Evolutionary conservation across 1,140 invertebrate genomes (phyloP).

Genomic region (Aphelinus certus): DNA sequence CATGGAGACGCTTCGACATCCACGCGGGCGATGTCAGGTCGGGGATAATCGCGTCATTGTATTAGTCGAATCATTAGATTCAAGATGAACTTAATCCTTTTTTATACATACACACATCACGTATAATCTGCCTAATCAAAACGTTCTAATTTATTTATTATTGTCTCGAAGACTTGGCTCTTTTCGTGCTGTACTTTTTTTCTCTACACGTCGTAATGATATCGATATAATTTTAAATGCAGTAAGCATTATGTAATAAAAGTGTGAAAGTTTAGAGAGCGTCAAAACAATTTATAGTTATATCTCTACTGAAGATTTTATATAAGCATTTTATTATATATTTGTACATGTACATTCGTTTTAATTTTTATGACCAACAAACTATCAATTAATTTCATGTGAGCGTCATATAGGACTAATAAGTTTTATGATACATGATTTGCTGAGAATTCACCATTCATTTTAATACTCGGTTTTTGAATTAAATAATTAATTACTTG

Average conservation of each 20-base stretch:
- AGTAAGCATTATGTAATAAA: slow-evolving; percentile 25
- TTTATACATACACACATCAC: slow-evolving; percentile 16
- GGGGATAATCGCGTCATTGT: slow-evolving; percentile 17
- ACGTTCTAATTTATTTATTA: slow-evolving; percentile 52
- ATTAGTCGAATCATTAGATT: slow-evolving; percentile 26
- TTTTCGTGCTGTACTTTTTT: slow-evolving; percentile 28
- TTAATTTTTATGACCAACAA: slow-evolving; percentile 44
- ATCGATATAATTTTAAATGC: slow-evolving; percentile 9
- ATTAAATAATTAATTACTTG: neutral
- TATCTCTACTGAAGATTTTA: slow-evolving; percentile 41
- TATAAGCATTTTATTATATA: slow-evolving; percentile 51
- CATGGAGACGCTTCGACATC: slow-evolving; percentile 12
- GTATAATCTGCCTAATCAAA: slow-evolving; percentile 47
- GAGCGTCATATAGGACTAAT: neutral
- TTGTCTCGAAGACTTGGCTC: slow-evolving; percentile 43
- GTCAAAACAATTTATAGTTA: slow-evolving; percentile 16
- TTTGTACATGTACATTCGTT: slow-evolving; percentile 47
- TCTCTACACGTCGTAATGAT: slow-evolving; percentile 21
- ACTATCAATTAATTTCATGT: slow-evolving; percentile 36
- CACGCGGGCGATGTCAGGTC: neutral
- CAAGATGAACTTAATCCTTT: slow-evolving; percentile 33
- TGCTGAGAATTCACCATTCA: no score
- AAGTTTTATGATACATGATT: no score
- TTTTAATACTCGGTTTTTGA: neutral
- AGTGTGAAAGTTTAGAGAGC: slow-evolving; percentile 32